These are phyloP conservation scores for Pipistrellus pygmaeus DNA, from an alignment of 2,797 vertebrate genomes.

Conservation along the genomic window DNA sequence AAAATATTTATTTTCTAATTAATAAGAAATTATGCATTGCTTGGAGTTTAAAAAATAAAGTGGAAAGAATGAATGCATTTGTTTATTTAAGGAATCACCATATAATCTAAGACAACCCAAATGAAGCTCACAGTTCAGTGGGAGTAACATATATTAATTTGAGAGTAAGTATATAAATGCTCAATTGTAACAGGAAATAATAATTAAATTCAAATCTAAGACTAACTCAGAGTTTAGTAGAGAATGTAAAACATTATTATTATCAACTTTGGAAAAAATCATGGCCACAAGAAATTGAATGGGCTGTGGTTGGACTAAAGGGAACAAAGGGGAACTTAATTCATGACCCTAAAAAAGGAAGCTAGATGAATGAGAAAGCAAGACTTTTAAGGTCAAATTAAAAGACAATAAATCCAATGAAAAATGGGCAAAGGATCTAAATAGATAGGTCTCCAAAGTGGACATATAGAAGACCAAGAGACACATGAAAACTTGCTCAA, in stretches of 20 bases:
- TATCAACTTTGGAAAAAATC: background rate
- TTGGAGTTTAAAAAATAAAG: background rate
- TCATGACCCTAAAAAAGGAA: background rate
- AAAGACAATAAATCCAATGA: background rate
- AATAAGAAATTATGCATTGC: background rate
- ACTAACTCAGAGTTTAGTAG: background rate
- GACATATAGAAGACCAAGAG: too few species aligned
- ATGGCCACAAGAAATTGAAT: fast-evolving
- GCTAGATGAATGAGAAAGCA: background rate
- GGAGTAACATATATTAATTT: background rate
- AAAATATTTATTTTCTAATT: background rate
- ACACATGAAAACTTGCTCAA: too few species aligned
- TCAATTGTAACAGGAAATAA: background rate
- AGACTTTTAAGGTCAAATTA: background rate
- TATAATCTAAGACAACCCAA: background rate
- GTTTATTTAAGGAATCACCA: background rate
- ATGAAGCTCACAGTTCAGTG: background rate
- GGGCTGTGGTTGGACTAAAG: background rate
- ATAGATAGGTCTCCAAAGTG: too few species aligned
- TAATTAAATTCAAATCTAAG: slow-evolving; percentile 36
- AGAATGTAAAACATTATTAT: background rate
- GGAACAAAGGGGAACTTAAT: background rate
- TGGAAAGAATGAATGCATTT: background rate
- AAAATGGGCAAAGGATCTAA: too few species aligned
- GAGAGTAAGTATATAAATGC: background rate